A percentile compares a stretch with the other conserved stretches of the same genome.
These are phyloP conservation scores for Oscheius sp. DNA, from an alignment of 1,140 invertebrate species.

Conservation along the genomic window DNA sequence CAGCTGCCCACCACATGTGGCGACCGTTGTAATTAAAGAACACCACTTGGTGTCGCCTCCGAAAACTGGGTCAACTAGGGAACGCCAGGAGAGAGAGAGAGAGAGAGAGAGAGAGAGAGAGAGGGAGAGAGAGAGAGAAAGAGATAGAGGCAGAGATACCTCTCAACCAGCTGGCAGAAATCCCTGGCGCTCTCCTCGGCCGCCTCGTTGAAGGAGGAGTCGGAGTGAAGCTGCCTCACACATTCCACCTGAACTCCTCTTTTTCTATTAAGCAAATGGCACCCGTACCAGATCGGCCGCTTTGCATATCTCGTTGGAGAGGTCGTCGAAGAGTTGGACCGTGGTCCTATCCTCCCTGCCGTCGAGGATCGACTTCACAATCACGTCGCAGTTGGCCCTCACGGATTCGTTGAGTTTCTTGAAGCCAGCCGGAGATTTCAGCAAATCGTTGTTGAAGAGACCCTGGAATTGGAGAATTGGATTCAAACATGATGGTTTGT, in stretches of 20 bases:
- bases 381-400: background rate
- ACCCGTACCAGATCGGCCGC: constrained; percentile 37
- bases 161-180: constrained; percentile 43
- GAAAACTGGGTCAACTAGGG: no score
- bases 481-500: constrained; percentile 62
- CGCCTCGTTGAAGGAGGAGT: constrained; percentile 23
- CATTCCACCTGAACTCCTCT: constrained; percentile 40
- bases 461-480: constrained; percentile 30
- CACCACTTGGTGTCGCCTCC: no score
- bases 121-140: no score
- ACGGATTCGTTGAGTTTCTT: constrained; percentile 28
- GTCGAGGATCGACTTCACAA: constrained; percentile 24
- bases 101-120: no score
- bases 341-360: constrained; percentile 16
- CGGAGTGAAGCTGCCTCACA: constrained; percentile 35
- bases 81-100: no score
- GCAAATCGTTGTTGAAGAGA: constrained; percentile 35
- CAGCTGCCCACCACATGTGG: no score
- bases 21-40: no score
- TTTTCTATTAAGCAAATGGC: constrained; percentile 2
- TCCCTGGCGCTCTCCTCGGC: constrained; percentile 36
- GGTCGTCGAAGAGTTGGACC: constrained; percentile 42
- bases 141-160: no score
- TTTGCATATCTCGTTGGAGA: constrained; percentile 45
- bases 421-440: constrained; percentile 33